Conservation (phyloP, 2,797 vertebrate genomes). For the Arctocebus calabarensis region DNA sequence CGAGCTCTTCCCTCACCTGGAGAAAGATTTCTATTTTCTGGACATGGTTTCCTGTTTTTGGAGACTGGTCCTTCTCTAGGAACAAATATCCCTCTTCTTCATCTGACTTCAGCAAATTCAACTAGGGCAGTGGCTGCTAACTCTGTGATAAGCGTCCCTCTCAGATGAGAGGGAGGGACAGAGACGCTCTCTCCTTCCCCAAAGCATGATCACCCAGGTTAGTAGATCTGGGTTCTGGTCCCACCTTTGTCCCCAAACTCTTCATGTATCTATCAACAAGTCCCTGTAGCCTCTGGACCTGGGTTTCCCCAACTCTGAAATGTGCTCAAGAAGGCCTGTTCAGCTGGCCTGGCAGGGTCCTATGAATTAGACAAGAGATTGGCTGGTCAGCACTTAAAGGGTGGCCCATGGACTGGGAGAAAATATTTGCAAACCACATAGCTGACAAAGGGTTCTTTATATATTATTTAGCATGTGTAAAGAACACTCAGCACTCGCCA, state of each 20-base stretch:
- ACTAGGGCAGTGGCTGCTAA: too few species aligned
- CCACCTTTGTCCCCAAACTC: neutral
- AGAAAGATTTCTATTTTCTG: neutral
- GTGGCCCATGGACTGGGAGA: neutral
- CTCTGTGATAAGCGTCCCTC: neutral
- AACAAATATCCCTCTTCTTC: neutral
- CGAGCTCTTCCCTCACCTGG: neutral
- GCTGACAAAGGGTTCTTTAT: neutral
- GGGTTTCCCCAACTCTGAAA: neutral
- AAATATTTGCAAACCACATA: conserved; percentile 14
- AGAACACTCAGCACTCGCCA: neutral
- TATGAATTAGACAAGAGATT: neutral
- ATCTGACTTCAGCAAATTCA: neutral
- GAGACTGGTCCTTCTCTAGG: neutral
- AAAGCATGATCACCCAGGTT: neutral
- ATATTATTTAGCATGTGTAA: too few species aligned
- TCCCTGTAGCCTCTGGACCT: neutral
- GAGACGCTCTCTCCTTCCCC: neutral
- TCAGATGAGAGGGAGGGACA: neutral
- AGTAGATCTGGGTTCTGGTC: neutral
- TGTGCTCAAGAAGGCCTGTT: neutral
- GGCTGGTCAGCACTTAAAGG: neutral
- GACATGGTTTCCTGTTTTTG: neutral
- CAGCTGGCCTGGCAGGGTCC: neutral
- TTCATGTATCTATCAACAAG: neutral